Evolutionary conservation across 2,113 vertebrate genomes (phyloP).

Genomic region (Neotragus moschatus): DNA sequence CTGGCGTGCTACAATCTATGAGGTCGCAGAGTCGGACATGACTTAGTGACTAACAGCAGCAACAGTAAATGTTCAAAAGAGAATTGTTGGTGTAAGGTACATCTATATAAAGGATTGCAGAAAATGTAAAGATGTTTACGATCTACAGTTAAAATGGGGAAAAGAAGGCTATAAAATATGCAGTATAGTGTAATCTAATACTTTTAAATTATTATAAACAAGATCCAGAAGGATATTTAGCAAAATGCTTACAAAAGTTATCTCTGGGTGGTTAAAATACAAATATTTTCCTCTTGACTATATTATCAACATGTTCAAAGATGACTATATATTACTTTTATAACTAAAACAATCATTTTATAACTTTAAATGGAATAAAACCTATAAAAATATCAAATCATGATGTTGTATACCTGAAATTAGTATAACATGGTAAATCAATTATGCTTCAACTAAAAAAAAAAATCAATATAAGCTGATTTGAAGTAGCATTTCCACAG

Average conservation of each 20-base stretch:
- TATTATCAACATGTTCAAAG: slow-evolving; percentile 9
- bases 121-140: slow-evolving; percentile 28
- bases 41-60: background rate
- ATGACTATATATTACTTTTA: slow-evolving; percentile 2
- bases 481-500: background rate
- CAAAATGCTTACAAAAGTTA: slow-evolving; percentile 26
- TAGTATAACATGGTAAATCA: background rate
- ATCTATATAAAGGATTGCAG: background rate
- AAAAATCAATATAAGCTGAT: background rate
- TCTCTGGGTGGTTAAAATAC: background rate
- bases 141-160: background rate
- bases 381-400: background rate
- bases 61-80: background rate
- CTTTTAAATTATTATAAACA: slow-evolving; percentile 12
- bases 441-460: background rate
- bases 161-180: slow-evolving; percentile 20
- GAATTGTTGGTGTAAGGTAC: background rate
- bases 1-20: background rate
- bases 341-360: background rate
- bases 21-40: background rate
- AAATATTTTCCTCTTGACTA: slow-evolving; percentile 14
- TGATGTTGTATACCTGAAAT: background rate
- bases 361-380: background rate
- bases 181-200: background rate
- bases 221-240: background rate